A percentile compares a stretch with the other conserved stretches of the same genome.
phyloP scores from a whole-genome alignment of 2,888 invertebrate genomes.

The Caenorhabditis macrosperma region DNA sequence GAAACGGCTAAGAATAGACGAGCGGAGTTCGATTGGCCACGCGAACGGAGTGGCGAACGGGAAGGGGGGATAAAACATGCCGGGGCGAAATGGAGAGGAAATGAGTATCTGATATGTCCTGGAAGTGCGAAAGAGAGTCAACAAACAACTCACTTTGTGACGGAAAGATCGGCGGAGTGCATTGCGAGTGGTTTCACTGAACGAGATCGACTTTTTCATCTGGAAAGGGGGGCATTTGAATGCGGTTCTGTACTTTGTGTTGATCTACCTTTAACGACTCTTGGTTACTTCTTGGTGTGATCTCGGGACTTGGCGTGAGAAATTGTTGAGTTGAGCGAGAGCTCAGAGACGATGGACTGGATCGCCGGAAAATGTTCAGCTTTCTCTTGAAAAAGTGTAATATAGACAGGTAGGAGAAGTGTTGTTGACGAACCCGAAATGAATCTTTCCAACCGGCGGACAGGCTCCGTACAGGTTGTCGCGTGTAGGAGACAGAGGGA shows the following conservation, averaged over 20 bases:
- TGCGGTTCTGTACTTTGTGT: not conserved
- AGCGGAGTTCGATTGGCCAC: not conserved
- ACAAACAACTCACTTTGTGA: conserved; percentile 53
- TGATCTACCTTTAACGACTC: conserved; percentile 2
- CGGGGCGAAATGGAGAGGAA: not conserved
- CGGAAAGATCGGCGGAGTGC: conserved; percentile 49
- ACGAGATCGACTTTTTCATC: conserved; percentile 62
- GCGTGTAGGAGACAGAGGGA: conserved; percentile 23
- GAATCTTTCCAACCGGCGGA: conserved; percentile 52
- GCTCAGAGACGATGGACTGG: conserved; percentile 39
- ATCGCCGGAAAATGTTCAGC: conserved; percentile 39
- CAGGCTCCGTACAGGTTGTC: conserved; percentile 44
- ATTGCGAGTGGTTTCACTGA: conserved; percentile 59
- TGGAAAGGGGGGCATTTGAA: conserved; percentile 44
- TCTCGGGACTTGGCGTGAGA: conserved; percentile 27
- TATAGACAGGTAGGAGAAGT: not conserved
- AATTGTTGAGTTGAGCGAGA: conserved; percentile 50
- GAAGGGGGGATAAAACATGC: conserved; percentile 20
- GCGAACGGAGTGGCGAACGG: conserved; percentile 1
- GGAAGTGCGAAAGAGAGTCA: conserved; percentile 23
- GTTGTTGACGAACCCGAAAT: conserved; percentile 24
- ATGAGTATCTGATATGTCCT: conserved; percentile 28
- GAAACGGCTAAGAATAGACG: conserved; percentile 42
- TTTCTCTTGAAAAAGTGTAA: conserved; percentile 26
- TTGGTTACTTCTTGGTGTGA: conserved; percentile 19